Base-by-base conservation (phyloP, 2,888 invertebrate species). In the Melipona bicolor region DNA sequence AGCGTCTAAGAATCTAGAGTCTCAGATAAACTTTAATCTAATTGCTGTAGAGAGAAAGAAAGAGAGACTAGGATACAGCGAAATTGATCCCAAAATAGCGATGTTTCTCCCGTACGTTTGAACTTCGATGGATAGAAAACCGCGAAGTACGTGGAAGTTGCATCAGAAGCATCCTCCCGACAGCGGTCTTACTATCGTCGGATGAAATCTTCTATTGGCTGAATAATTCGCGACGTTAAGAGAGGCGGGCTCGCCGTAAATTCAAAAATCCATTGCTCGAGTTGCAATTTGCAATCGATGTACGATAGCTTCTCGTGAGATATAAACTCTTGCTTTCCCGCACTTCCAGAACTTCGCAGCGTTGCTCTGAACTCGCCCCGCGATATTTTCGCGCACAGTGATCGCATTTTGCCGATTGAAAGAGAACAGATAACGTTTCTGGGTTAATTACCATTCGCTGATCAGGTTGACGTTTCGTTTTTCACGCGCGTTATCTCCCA, bases 201-300 rank as follows among this genome's bases (percentile, higher is more conserved):
- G 27, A 21, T 59, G 11, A 36, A 27, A 27, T 61, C 24, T 59
- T 21, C 21, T 43, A 61, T 81, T 32, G 67, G 0, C 2, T 13
- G 11, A 17, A 21, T 64, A 67, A 72, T 43, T 59, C 72, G n/a
- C n/a, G 6, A 19, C 19, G 19, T 0, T 27, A 50, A 36, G 15
- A n/a, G 54, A 15, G n/a, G 19, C 32, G 32, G 43, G 54, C 32
- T 9, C 13, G 24, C 67, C 81, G 59, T 74, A 83, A 81, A 81
- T 81, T 77, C 74, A 67, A 74, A 77, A 81, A 81, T 69, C 36
- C 27, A 15, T 76, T 65, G 54, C 56, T 27, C 9, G 5, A 24
- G 21, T 56, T 17, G 11, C 24, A 24, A 9, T n/a, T 17, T 32
- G 9, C 67, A 77, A 83, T 83, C 83, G 77, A 70, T 32, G 73